phyloP scores from a whole-genome alignment of 2,113 vertebrate genomes.

The Cololabis saira region DNA sequence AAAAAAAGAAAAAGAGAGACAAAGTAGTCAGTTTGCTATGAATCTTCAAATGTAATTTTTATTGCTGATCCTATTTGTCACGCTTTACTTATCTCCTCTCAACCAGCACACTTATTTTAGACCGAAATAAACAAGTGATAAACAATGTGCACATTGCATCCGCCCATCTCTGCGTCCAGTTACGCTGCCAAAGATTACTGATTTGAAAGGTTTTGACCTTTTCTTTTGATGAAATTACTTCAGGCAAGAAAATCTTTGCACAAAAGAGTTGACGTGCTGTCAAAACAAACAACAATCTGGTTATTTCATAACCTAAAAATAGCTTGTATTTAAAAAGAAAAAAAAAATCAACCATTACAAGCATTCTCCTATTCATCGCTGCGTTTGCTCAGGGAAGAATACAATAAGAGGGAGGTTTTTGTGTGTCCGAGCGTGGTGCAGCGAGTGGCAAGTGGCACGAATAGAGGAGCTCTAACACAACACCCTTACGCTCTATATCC shows the following conservation, averaged over 20 bases:
- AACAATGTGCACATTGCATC: slow-evolving; percentile 38
- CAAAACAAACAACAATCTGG: slow-evolving; percentile 26
- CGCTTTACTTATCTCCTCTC: slow-evolving; percentile 53
- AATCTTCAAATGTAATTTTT: slow-evolving; percentile 61
- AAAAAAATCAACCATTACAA: not conserved
- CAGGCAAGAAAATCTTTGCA: slow-evolving; percentile 31
- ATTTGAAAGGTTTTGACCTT: slow-evolving; percentile 55
- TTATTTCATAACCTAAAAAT: slow-evolving; percentile 4
- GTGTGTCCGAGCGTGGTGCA: not conserved
- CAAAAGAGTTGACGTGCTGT: not conserved
- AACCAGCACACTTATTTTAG: slow-evolving; percentile 46
- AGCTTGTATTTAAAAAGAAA: not conserved
- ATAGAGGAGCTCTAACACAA: slow-evolving; percentile 22
- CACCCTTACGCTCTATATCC: slow-evolving; percentile 28
- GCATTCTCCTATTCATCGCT: too few species aligned
- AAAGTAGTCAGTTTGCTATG: slow-evolving; percentile 52
- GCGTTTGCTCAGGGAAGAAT: not conserved
- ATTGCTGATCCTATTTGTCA: slow-evolving; percentile 62
- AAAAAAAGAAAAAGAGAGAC: slow-evolving; percentile 37
- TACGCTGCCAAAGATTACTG: slow-evolving; percentile 31
- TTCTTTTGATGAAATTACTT: slow-evolving; percentile 49
- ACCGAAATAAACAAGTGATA: slow-evolving; percentile 61
- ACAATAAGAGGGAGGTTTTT: not conserved
- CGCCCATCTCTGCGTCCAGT: slow-evolving; percentile 30
- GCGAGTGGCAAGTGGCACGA: not conserved